Evolutionary conservation across 2,888 invertebrate species (phyloP).

Genomic region (Parnassius smintheus): DNA sequence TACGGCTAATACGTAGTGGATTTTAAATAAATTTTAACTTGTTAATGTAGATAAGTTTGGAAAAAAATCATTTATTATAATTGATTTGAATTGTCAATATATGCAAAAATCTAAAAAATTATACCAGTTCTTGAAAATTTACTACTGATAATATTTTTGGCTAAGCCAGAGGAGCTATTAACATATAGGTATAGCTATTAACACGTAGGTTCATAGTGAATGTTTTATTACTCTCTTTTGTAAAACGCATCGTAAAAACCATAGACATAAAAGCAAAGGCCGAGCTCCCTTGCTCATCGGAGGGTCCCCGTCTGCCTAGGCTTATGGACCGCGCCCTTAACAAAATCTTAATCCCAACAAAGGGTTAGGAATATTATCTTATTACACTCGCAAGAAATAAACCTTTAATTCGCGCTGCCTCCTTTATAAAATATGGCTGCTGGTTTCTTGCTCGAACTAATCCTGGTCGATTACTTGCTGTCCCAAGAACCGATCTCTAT

Average conservation of each 20-base stretch:
- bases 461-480: slow-evolving; percentile 23
- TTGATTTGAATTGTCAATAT: too few relatives aligned
- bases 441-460: slow-evolving; percentile 32
- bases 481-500: slow-evolving; percentile 8
- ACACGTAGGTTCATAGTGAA: background rate
- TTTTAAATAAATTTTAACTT: background rate
- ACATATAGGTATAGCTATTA: too few relatives aligned
- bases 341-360: slow-evolving; percentile 80
- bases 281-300: slow-evolving; percentile 52
- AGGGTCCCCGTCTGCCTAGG: slow-evolving; percentile 65
- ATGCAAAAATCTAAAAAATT: too few relatives aligned
- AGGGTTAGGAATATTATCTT: slow-evolving; percentile 80
- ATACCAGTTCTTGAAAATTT: too few relatives aligned
- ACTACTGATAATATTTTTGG: too few relatives aligned
- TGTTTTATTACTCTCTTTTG: background rate
- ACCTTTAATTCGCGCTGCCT: slow-evolving; percentile 64
- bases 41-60: too few relatives aligned
- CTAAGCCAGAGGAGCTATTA: too few relatives aligned
- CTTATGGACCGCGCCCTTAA: slow-evolving; percentile 72
- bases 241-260: slow-evolving; percentile 61
- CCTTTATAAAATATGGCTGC: slow-evolving; percentile 58
- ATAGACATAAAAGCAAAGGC: slow-evolving; percentile 64
- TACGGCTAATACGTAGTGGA: background rate
- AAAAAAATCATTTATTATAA: too few relatives aligned
- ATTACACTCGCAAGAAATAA: slow-evolving; percentile 76